phyloP scores from a whole-genome alignment of 2,797 vertebrate genomes.

The Parauchenoglanis punctatus region DNA sequence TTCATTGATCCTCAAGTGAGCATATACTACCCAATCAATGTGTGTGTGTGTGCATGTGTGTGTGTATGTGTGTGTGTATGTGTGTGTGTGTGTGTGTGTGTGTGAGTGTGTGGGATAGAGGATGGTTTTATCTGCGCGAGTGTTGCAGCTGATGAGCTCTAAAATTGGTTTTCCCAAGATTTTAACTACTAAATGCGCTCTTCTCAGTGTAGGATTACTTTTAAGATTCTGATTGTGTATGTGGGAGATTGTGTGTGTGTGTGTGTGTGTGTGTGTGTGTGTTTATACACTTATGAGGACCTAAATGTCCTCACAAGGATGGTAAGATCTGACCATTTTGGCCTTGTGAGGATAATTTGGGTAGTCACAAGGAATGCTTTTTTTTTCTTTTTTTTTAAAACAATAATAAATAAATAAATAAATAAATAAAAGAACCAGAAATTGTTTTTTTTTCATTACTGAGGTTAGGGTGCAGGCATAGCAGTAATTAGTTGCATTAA shows the following conservation, averaged over 20 bases:
- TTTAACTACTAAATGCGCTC: background rate
- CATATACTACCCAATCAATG: conserved; percentile 47
- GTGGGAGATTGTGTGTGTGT: background rate
- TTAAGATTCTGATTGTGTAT: background rate
- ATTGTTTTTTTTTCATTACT: background rate
- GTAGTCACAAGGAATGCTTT: too few relatives aligned
- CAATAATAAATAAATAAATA: too few relatives aligned
- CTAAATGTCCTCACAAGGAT: background rate
- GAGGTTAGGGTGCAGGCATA: background rate
- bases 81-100: background rate
- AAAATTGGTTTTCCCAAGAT: conserved; percentile 5
- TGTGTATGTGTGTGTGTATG: background rate
- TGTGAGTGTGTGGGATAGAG: background rate
- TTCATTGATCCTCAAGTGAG: conserved; percentile 51
- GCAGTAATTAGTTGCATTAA: background rate
- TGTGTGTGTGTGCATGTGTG: conserved; percentile 1
- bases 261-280: background rate
- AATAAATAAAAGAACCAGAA: too few relatives aligned
- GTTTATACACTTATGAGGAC: background rate
- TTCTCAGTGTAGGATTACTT: background rate
- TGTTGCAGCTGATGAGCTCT: conserved; percentile 2
- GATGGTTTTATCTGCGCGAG: background rate
- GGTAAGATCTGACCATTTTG: too few relatives aligned
- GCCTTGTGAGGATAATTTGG: too few relatives aligned
- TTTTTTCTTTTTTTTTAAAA: too few relatives aligned